These are phyloP conservation scores for Microcebus griseorufus DNA, from an alignment of 2,113 vertebrate species.

Conservation along the genomic window DNA sequence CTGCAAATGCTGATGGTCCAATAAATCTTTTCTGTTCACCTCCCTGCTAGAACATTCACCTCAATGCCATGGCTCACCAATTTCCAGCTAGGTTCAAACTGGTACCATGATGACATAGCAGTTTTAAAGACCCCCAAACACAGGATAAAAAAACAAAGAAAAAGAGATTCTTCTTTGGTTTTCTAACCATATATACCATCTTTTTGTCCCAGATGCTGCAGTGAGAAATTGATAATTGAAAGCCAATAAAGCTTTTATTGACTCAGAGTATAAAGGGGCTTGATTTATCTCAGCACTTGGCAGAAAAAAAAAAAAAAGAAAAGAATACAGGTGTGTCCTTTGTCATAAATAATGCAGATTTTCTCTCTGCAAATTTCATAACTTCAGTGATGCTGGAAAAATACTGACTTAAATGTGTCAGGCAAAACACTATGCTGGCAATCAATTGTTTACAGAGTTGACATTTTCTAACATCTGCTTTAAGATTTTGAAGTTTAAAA, in stretches of 20 bases:
- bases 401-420: conserved; percentile 47
- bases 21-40: background rate
- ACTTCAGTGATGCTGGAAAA: conserved; percentile 28
- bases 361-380: conserved; percentile 67
- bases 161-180: background rate
- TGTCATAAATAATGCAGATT: conserved; percentile 73
- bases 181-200: conserved; percentile 19
- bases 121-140: background rate
- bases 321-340: conserved; percentile 65
- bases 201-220: background rate
- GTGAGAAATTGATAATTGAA: conserved; percentile 65
- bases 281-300: conserved; percentile 62
- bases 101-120: background rate
- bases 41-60: background rate
- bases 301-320: conserved; percentile 62
- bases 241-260: conserved; percentile 70
- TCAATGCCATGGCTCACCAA: fast-evolving
- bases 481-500: conserved; percentile 61
- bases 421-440: conserved; percentile 46
- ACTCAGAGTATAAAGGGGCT: conserved; percentile 56
- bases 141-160: background rate
- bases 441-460: conserved; percentile 53
- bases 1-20: background rate
- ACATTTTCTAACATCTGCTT: conserved; percentile 71
- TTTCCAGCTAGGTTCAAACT: background rate